Conservation (phyloP, 2,888 invertebrate genomes). For the Lasioglossum vierecki region DNA sequence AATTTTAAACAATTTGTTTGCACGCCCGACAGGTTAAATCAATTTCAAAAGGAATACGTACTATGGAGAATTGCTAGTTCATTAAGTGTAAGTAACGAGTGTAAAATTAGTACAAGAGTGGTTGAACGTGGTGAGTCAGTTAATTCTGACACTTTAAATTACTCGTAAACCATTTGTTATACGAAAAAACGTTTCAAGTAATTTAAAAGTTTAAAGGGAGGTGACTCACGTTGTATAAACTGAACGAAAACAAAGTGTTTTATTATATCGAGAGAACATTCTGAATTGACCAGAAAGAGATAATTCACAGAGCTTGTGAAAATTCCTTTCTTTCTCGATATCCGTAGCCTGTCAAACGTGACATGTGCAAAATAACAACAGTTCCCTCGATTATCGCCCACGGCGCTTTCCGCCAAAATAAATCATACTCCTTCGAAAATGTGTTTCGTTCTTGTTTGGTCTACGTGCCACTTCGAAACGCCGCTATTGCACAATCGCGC, state of each 20-base stretch:
- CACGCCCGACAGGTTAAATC: background rate
- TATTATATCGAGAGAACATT: background rate
- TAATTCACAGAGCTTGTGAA: background rate
- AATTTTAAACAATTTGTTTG: background rate
- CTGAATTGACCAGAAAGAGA: background rate
- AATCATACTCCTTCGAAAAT: background rate
- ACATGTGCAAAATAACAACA: background rate
- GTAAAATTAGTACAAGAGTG: background rate
- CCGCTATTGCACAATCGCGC: slow-evolving; percentile 26
- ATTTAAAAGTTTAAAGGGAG: background rate
- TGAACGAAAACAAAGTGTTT: background rate
- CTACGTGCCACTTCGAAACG: slow-evolving; percentile 14
- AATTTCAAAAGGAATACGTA: background rate
- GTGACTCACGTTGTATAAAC: background rate
- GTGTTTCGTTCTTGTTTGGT: background rate
- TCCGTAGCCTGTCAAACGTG: background rate
- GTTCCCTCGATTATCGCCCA: background rate
- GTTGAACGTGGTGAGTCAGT: background rate
- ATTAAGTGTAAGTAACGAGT: background rate
- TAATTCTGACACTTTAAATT: background rate
- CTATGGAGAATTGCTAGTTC: background rate
- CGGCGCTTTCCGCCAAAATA: background rate
- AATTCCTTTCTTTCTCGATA: background rate
- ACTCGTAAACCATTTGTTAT: background rate
- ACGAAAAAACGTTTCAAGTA: background rate